Evolutionary conservation across 35 echinoderm and acorn worm genomes (phyloP), one percentile per base, ranked within the genome.

Genomic region (Apostichopus japonicus): DNA sequence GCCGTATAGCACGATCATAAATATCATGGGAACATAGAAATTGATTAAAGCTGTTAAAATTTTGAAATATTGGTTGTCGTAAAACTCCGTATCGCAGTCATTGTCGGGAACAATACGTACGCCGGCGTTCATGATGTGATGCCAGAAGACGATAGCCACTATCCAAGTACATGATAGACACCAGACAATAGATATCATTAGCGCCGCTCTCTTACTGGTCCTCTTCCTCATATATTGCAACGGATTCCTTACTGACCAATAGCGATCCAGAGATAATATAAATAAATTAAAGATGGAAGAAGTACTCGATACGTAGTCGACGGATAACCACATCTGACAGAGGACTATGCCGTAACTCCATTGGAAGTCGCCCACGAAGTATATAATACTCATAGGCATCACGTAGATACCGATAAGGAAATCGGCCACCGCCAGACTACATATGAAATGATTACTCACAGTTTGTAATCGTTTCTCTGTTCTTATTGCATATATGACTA

Each of bases 211-310:
- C 22, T 95, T 95, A 55, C 86, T 84, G 19, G 97, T 99, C 63
- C 97, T 88, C 90, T 94, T 99, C 21, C 95, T 90, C 58, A 99
- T 93, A 79, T 99, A 99, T 92, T 96, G 94, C 61, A 99, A 87
- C 5, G 97, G 97, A 24, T 89, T 96, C 56, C 92, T 95, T 21
- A 99, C 95, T 1, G 97, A 99, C 97, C 97, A 99, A 87, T 99
- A 99, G 11, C 97, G 87, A 67, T 99, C 97, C 24, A 99, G 79
- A 92, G 95, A 96, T 53, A 99, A 79, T 56, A 99, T 92, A 77
- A 96, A 96, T 10, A 99, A 86, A 93, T 96, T 99, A 72, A 99
- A 96, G 53, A 99, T 99, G 72, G 97, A 99, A 86, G 97, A 95
- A 56, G 97, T 99, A 76, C 94, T 95, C n/a, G 93, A 96, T 11